These are phyloP conservation scores for Megaceryle alcyon DNA, from an alignment of 2,797 vertebrate species.

Conservation along the genomic window DNA sequence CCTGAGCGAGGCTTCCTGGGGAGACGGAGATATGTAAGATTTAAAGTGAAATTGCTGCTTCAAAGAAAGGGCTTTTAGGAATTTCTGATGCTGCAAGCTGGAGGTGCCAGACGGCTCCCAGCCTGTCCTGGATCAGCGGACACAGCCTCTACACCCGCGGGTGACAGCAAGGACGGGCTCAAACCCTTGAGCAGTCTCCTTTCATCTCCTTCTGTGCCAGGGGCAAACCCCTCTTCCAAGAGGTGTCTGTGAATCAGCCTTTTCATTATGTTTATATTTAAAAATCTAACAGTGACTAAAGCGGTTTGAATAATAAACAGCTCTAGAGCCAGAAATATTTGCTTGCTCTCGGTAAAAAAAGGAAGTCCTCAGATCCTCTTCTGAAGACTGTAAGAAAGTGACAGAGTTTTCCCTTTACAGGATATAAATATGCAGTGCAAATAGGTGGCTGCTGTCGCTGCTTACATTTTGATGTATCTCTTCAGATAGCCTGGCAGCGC, in stretches of 20 bases:
- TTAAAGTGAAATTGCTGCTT: neutral
- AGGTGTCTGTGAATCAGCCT: neutral
- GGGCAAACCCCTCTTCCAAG: neutral
- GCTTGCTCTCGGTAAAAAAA: slow-evolving; percentile 50
- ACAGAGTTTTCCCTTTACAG: slow-evolving; percentile 48
- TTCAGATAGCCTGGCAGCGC: slow-evolving; percentile 63
- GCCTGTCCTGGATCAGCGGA: neutral
- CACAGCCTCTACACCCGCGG: rapidly evolving
- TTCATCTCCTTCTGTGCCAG: neutral
- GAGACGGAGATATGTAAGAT: neutral
- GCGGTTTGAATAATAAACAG: slow-evolving; percentile 66
- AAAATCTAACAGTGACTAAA: slow-evolving; percentile 57
- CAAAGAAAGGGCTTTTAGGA: neutral
- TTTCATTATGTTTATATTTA: slow-evolving; percentile 46
- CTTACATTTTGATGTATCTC: slow-evolving; percentile 56
- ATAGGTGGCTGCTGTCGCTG: slow-evolving; percentile 63
- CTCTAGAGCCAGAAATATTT: slow-evolving; percentile 60
- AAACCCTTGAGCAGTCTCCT: neutral
- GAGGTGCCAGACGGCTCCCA: neutral
- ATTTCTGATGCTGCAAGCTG: neutral
- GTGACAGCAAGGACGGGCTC: neutral
- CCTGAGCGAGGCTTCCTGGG: neutral
- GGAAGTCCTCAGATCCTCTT: slow-evolving; percentile 71
- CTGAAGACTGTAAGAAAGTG: slow-evolving; percentile 54
- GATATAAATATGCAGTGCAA: slow-evolving; percentile 65